Conservation (phyloP, 2,888 invertebrate species). For the Muscina levida region DNA sequence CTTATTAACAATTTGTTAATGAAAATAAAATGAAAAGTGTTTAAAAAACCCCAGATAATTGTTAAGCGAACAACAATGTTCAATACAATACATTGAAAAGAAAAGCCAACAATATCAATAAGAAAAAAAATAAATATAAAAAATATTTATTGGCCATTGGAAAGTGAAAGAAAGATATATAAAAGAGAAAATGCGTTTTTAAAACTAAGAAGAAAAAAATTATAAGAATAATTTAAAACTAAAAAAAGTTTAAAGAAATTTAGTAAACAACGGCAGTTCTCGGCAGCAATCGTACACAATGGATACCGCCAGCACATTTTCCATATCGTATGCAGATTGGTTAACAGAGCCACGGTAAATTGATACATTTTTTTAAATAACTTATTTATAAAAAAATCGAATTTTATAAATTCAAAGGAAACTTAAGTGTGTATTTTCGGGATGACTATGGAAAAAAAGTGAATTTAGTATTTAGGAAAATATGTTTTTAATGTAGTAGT, state of each 20-base stretch:
- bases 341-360: slow-evolving; percentile 79
- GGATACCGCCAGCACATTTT: slow-evolving; percentile 79
- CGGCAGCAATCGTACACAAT: slow-evolving; percentile 68
- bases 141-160: slow-evolving; percentile 3
- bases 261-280: slow-evolving; percentile 16
- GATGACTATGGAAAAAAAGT: background rate
- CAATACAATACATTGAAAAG: background rate
- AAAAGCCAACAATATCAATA: background rate
- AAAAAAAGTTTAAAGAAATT: slow-evolving; percentile 5
- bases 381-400: background rate
- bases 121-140: background rate
- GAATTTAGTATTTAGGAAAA: no score
- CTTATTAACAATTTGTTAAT: no score
- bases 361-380: background rate
- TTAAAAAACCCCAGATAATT: background rate
- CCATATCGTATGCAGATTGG: slow-evolving; percentile 80
- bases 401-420: background rate
- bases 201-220: slow-evolving; percentile 5
- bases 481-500: no score
- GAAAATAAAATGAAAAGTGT: background rate
- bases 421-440: slow-evolving; percentile 56
- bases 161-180: background rate
- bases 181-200: background rate
- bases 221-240: background rate
- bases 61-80: background rate